Conservation (phyloP, 2,888 invertebrate species). For the Ennomos erosarius region DNA sequence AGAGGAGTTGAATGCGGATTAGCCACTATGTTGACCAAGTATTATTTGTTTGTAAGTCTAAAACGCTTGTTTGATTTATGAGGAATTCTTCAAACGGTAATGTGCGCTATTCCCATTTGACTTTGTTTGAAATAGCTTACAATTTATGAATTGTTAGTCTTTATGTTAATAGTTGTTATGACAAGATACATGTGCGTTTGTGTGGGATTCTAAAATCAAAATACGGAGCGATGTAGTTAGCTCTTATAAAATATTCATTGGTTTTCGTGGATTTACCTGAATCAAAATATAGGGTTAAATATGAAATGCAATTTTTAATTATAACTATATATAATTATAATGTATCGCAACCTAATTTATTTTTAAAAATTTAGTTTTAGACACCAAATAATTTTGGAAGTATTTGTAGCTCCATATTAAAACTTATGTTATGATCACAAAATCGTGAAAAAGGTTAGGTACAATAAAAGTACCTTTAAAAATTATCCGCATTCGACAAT, state of each 20-base stretch:
- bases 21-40: constrained; percentile 43
- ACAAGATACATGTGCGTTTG: constrained; percentile 5
- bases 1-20: constrained; percentile 10
- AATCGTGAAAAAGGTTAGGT: neutral
- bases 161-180: constrained; percentile 15
- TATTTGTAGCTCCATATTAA: no score
- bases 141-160: constrained; percentile 22
- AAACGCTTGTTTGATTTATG: constrained; percentile 45
- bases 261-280: no score
- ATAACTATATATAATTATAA: no score
- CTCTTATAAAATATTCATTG: no score
- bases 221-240: no score
- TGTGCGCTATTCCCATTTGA: constrained; percentile 27
- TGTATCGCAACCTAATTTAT: no score
- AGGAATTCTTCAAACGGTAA: constrained; percentile 42
- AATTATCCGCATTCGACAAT: constrained; percentile 61
- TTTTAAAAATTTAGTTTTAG: no score
- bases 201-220: no score
- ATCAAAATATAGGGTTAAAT: no score
- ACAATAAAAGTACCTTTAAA: constrained; percentile 41
- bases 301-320: no score
- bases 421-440: no score
- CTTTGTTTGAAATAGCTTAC: constrained; percentile 23
- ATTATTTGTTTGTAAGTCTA: constrained; percentile 45
- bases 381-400: no score